Evolutionary conservation across 2,113 vertebrate genomes (phyloP).

Genomic region (Hiodon alosoides): DNA sequence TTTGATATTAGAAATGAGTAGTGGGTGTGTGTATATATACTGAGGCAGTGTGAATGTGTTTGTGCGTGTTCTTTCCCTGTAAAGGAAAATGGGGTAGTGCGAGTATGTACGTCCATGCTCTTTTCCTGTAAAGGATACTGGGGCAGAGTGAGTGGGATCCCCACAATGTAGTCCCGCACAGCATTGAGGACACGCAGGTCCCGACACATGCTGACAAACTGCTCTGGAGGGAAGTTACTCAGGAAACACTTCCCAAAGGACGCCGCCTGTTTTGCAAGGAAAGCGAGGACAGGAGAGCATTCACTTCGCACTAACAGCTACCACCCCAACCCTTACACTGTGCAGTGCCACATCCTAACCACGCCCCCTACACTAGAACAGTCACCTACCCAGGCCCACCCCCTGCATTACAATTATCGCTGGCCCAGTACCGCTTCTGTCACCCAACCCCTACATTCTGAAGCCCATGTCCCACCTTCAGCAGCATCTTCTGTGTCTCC

Average conservation of each 20-base stretch:
- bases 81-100: too few relatives aligned
- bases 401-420: not conserved
- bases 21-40: not conserved
- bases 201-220: conserved; percentile 72
- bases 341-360: not conserved
- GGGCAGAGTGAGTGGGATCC: conserved; percentile 75
- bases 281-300: not conserved
- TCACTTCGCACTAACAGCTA: not conserved
- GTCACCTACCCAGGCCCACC: not conserved
- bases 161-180: conserved; percentile 73
- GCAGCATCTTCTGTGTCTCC: conserved; percentile 80
- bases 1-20: too few relatives aligned
- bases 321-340: not conserved
- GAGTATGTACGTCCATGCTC: too few relatives aligned
- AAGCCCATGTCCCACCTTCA: conserved; percentile 66
- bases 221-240: conserved; percentile 69
- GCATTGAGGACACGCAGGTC: conserved; percentile 79
- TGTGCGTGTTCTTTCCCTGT: not conserved
- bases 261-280: conserved; percentile 61
- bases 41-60: not conserved
- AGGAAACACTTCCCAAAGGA: conserved; percentile 85
- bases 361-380: not conserved
- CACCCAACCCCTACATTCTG: not conserved
- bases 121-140: conserved; percentile 64
- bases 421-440: not conserved